Evolutionary conservation across 1,140 invertebrate genomes (phyloP).

Genomic region (Dendrolimus punctatus): DNA sequence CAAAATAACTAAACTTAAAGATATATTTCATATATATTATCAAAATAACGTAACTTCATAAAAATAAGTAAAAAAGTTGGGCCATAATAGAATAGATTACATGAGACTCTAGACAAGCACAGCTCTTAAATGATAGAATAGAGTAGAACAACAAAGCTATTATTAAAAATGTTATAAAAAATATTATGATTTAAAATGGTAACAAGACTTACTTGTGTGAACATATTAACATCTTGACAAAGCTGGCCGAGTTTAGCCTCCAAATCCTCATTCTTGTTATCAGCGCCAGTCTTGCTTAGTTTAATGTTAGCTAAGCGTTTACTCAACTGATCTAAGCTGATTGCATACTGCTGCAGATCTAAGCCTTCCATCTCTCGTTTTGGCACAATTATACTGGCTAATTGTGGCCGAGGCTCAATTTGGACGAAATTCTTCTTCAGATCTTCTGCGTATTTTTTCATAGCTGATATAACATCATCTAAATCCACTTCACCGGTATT

Average conservation of each 20-base stretch:
- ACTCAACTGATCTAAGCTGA: constrained; percentile 40
- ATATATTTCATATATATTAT: too few species aligned
- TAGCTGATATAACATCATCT: constrained; percentile 35
- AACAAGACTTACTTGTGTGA: constrained; percentile 41
- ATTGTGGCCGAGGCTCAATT: constrained; percentile 9
- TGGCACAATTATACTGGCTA: background rate
- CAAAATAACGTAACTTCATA: too few species aligned
- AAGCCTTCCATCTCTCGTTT: constrained; percentile 23
- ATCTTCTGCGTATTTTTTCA: constrained; percentile 46
- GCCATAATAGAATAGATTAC: too few species aligned
- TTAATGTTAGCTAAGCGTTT: constrained; percentile 46
- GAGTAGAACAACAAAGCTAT: too few species aligned
- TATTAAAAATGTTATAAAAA: too few species aligned
- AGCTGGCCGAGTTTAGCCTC: constrained; percentile 44
- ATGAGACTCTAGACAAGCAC: too few species aligned
- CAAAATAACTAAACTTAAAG: too few species aligned
- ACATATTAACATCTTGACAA: constrained; percentile 48
- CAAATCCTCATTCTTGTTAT: constrained; percentile 33
- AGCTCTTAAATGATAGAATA: too few species aligned
- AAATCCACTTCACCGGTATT: constrained; percentile 34
- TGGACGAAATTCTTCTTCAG: constrained; percentile 31
- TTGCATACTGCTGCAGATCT: constrained; percentile 40
- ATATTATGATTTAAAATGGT: too few species aligned
- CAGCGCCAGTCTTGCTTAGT: constrained; percentile 21
- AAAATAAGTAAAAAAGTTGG: too few species aligned